These are phyloP conservation scores for Zaprionus inermis DNA, from an alignment of 1,140 invertebrate species.

Conservation along the genomic window DNA sequence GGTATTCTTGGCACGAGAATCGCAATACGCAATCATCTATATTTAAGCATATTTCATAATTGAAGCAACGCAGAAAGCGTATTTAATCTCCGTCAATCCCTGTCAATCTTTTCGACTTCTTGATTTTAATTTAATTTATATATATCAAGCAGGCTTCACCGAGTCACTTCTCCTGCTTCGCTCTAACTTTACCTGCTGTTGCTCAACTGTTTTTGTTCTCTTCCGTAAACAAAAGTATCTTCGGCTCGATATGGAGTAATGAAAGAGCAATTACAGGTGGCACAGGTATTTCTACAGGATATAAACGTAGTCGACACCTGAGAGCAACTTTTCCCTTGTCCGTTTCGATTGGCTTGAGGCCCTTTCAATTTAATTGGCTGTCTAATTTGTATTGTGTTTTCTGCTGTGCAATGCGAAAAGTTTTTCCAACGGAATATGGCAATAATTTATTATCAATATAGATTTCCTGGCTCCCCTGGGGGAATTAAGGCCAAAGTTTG, in stretches of 20 bases:
- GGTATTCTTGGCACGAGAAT: too few relatives aligned
- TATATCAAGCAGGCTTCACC: conserved; percentile 3
- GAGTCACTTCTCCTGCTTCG: not conserved
- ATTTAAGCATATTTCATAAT: too few relatives aligned
- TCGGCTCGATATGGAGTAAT: not conserved
- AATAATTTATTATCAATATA: conserved; percentile 55
- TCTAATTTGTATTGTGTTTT: conserved; percentile 56
- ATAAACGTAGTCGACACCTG: conserved; percentile 1
- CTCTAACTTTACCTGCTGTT: not conserved
- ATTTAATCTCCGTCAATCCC: not conserved
- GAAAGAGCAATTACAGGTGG: not conserved
- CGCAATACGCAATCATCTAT: too few relatives aligned
- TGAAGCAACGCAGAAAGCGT: not conserved
- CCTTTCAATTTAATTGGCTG: conserved; percentile 69
- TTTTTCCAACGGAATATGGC: conserved; percentile 33
- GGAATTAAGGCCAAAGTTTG: conserved; percentile 28
- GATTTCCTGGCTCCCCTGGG: conserved; percentile 28
- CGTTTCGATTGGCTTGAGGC: conserved; percentile 38
- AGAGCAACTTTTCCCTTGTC: conserved; percentile 9
- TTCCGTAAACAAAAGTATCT: not conserved
- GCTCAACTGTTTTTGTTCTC: conserved; percentile 8
- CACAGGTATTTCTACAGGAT: conserved; percentile 19
- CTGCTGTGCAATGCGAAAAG: conserved; percentile 37
- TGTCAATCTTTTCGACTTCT: conserved; percentile 13
- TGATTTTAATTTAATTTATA: conserved; percentile 64